Percentiles rank a stretch among this genome's conserved stretches.
Evolutionary conservation across 2,888 invertebrate species (phyloP).

Genomic region (Galerucella calmariensis): DNA sequence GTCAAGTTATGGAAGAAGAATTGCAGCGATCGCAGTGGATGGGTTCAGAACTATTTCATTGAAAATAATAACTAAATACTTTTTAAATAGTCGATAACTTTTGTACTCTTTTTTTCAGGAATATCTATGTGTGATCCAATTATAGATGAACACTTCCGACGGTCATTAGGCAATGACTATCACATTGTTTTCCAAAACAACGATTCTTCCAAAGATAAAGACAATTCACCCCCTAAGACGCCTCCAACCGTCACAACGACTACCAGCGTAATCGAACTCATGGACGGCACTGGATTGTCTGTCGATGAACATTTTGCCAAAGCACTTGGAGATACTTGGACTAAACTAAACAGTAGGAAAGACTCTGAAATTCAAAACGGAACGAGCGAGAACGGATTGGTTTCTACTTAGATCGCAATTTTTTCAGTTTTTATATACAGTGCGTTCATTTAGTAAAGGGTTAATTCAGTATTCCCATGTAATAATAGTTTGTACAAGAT

Average conservation of each 20-base stretch:
- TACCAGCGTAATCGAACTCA: slow-evolving; percentile 66
- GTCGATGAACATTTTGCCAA: slow-evolving; percentile 95
- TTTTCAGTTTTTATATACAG: not conserved
- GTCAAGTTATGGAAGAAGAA: too few relatives aligned
- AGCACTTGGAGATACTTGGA: slow-evolving; percentile 88
- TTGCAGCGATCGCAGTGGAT: too few relatives aligned
- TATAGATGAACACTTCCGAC: slow-evolving; percentile 95
- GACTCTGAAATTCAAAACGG: slow-evolving; percentile 66
- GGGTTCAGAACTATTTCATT: too few relatives aligned
- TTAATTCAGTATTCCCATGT: not conserved
- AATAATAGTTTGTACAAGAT: too few relatives aligned
- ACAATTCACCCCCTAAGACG: slow-evolving; percentile 46
- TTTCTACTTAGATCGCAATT: slow-evolving; percentile 54
- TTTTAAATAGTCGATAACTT: not conserved
- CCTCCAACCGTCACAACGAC: slow-evolving; percentile 36
- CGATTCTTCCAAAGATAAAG: slow-evolving; percentile 56
- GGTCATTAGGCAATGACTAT: slow-evolving; percentile 88
- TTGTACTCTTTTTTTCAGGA: slow-evolving; percentile 64
- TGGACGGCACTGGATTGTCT: slow-evolving; percentile 72
- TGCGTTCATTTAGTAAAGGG: not conserved
- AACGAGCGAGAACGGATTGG: slow-evolving; percentile 57
- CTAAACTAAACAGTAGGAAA: slow-evolving; percentile 74
- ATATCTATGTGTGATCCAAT: slow-evolving; percentile 88
- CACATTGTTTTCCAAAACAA: slow-evolving; percentile 76
- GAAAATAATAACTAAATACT: not conserved